Evolutionary conservation across 2,888 invertebrate genomes (phyloP).

Genomic region (Magallana nippona): DNA sequence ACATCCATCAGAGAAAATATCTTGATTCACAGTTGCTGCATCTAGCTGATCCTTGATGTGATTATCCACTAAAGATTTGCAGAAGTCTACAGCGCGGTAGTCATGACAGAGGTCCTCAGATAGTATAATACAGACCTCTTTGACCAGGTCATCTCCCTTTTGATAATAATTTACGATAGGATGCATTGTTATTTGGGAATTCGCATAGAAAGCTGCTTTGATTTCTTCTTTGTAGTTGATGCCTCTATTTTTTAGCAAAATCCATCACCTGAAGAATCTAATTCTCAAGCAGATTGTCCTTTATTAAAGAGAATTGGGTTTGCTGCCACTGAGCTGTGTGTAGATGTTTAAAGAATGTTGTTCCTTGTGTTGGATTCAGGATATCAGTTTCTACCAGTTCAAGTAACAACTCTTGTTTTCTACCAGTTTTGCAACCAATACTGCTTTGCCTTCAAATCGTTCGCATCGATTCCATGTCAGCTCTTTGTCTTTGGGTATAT

Average conservation of each 20-base stretch:
- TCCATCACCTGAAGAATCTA: constrained; percentile 79
- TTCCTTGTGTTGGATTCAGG: constrained; percentile 49
- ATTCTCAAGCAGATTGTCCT: constrained; percentile 46
- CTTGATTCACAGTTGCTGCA: not conserved
- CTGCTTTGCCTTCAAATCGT: constrained; percentile 22
- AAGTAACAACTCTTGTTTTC: constrained; percentile 41
- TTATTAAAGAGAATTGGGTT: constrained; percentile 50
- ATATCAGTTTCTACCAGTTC: constrained; percentile 50
- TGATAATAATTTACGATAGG: constrained; percentile 54
- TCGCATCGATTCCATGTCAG: constrained; percentile 51
- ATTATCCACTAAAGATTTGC: not conserved
- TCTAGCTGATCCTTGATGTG: not conserved
- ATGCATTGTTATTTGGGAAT: constrained; percentile 54
- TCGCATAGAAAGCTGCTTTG: constrained; percentile 49
- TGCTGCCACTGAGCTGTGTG: constrained; percentile 50
- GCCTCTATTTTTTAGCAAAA: constrained; percentile 81
- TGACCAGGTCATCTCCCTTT: constrained; percentile 26
- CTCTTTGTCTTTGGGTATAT: constrained; percentile 37
- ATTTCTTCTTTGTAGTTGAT: constrained; percentile 53
- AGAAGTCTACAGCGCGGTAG: constrained; percentile 54
- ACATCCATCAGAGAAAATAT: constrained; percentile 57
- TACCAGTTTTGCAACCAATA: constrained; percentile 45
- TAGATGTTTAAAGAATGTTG: constrained; percentile 47
- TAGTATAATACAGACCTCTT: constrained; percentile 49
- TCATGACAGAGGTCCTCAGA: constrained; percentile 55